A percentile compares a stretch with the other conserved stretches of the same genome.
These are phyloP conservation scores for Spinus olivaceus DNA, from an alignment of 2,797 vertebrate species.

Conservation along the genomic window DNA sequence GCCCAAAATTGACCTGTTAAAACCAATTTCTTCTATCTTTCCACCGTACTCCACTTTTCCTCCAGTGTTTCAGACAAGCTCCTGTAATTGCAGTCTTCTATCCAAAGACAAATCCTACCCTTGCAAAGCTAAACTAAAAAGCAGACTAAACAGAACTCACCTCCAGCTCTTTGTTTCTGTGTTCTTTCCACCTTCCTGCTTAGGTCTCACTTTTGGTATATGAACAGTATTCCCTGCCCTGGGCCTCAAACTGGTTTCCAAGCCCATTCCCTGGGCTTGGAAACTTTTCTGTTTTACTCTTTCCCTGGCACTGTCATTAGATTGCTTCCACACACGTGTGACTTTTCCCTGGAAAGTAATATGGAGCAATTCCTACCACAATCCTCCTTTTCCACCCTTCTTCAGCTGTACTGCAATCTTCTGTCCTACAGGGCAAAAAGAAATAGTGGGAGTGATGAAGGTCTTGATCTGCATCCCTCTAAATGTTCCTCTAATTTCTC, in stretches of 20 bases:
- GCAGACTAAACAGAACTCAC: background rate
- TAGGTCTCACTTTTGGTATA: background rate
- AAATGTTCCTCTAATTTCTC: background rate
- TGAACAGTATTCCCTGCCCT: background rate
- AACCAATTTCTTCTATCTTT: background rate
- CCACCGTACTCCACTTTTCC: background rate
- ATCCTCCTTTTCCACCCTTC: background rate
- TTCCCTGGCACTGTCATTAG: background rate
- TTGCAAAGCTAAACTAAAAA: background rate
- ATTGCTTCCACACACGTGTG: background rate
- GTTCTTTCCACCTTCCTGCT: background rate
- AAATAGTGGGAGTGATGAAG: background rate
- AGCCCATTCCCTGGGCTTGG: background rate
- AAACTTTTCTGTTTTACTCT: background rate
- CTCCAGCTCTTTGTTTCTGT: background rate
- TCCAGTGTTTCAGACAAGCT: background rate
- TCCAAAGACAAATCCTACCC: background rate
- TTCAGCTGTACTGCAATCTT: background rate
- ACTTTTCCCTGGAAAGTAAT: constrained; percentile 3
- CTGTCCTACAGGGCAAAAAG: background rate
- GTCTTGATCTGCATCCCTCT: background rate
- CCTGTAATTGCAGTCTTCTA: background rate
- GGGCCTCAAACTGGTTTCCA: background rate
- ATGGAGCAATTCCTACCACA: constrained; percentile 10
- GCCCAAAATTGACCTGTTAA: background rate